These are phyloP conservation scores for Arctia plantaginis DNA, from an alignment of 2,888 invertebrate species.

Conservation along the genomic window DNA sequence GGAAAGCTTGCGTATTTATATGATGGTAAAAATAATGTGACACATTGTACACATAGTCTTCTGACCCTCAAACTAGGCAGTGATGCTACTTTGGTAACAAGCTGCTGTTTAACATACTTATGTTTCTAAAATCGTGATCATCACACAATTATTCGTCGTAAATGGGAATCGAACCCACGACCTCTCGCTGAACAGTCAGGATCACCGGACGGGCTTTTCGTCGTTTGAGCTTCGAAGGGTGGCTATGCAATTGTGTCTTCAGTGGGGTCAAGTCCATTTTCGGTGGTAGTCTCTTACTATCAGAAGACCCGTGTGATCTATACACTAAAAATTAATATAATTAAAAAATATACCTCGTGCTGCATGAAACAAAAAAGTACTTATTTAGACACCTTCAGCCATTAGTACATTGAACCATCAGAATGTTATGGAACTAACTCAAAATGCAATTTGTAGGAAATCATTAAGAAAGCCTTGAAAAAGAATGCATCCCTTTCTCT, in stretches of 20 bases:
- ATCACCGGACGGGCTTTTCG: neutral
- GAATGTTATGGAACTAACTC: too few relatives aligned
- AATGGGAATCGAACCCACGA: neutral
- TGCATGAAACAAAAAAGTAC: conserved; percentile 2
- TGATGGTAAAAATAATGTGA: too few relatives aligned
- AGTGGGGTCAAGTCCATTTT: neutral
- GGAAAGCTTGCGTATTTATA: too few relatives aligned
- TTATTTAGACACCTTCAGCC: neutral
- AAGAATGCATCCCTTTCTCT: too few relatives aligned
- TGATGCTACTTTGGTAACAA: too few relatives aligned
- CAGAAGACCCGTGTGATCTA: neutral
- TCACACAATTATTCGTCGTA: neutral
- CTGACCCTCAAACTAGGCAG: too few relatives aligned
- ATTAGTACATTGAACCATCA: too few relatives aligned
- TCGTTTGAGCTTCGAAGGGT: too few relatives aligned
- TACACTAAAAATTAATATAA: neutral
- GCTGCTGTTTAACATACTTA: too few relatives aligned
- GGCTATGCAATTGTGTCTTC: neutral
- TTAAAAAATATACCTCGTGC: neutral
- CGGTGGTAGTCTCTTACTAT: neutral
- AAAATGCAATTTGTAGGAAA: neutral
- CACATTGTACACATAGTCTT: too few relatives aligned
- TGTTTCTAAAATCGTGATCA: too few relatives aligned
- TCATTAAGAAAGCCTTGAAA: neutral
- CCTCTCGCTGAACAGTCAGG: neutral